phyloP scores from a whole-genome alignment of 2,113 vertebrate species.

The Grammomys dolichurus region DNA sequence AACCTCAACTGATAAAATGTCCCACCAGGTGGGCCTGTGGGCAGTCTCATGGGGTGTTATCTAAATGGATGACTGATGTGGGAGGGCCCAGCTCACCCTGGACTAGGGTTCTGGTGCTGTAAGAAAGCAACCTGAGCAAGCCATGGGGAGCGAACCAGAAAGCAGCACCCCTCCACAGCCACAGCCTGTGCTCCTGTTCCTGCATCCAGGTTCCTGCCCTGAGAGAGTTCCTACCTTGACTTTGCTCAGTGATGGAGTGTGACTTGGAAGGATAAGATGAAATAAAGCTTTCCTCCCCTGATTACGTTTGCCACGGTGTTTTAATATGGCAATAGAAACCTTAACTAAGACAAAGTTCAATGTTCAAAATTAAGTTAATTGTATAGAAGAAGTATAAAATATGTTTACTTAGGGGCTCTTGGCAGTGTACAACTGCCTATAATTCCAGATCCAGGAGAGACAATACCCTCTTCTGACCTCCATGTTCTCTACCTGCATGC shows the following conservation, averaged over 20 bases:
- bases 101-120: not conserved
- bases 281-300: not conserved
- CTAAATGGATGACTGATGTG: not conserved
- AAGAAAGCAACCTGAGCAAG: not conserved
- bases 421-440: not conserved
- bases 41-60: not conserved
- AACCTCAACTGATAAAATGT: not conserved
- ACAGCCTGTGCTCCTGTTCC: not conserved
- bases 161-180: too few species aligned
- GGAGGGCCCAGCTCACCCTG: not conserved
- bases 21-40: not conserved
- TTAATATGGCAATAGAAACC: not conserved
- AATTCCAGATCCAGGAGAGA: not conserved
- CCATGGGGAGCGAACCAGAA: not conserved
- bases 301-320: not conserved
- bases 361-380: conserved; percentile 64
- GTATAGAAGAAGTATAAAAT: conserved; percentile 52
- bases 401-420: conserved; percentile 52
- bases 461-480: not conserved
- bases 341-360: not conserved
- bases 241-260: not conserved
- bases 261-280: not conserved
- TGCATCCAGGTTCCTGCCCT: not conserved
- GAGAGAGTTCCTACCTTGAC: not conserved
- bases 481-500: not conserved